phyloP scores from a whole-genome alignment of 2,888 invertebrate species.

The Uloborus plumipes region DNA sequence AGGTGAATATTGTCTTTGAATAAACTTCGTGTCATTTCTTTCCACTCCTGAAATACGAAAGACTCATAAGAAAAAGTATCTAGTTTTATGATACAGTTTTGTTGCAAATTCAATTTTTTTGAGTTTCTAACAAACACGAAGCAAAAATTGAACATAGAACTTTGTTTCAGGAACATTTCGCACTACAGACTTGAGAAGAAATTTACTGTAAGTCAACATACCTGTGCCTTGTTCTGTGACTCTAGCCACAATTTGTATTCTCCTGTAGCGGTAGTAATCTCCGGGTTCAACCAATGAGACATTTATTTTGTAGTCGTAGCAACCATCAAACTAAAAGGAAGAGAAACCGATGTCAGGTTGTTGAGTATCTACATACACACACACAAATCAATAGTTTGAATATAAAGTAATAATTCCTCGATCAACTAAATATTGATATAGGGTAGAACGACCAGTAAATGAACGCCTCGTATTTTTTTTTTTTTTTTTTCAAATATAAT shows the following conservation, averaged over 20 bases:
- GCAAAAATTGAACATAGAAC: too few relatives aligned
- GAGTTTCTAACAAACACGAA: not conserved
- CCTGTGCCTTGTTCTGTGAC: slow-evolving; percentile 77
- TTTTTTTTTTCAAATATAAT: too few relatives aligned
- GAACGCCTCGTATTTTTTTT: too few relatives aligned
- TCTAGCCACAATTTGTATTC: slow-evolving; percentile 72
- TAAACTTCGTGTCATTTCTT: slow-evolving; percentile 39
- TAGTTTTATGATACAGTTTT: not conserved
- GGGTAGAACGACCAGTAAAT: too few relatives aligned
- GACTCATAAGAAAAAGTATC: not conserved
- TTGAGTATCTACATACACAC: too few relatives aligned
- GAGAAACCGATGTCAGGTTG: not conserved
- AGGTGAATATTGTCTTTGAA: slow-evolving; percentile 41
- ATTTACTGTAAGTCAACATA: not conserved
- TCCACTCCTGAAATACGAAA: slow-evolving; percentile 20
- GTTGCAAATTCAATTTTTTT: not conserved
- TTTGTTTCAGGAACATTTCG: too few relatives aligned
- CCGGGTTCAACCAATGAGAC: slow-evolving; percentile 66
- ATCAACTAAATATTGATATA: too few relatives aligned
- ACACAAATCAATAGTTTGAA: too few relatives aligned
- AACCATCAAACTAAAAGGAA: slow-evolving; percentile 50
- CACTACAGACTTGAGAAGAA: not conserved
- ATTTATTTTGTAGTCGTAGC: slow-evolving; percentile 54
- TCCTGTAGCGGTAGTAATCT: slow-evolving; percentile 31
- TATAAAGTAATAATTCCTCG: too few relatives aligned